Conservation (phyloP, 1,140 invertebrate genomes). For the Calosoma granatense region DNA sequence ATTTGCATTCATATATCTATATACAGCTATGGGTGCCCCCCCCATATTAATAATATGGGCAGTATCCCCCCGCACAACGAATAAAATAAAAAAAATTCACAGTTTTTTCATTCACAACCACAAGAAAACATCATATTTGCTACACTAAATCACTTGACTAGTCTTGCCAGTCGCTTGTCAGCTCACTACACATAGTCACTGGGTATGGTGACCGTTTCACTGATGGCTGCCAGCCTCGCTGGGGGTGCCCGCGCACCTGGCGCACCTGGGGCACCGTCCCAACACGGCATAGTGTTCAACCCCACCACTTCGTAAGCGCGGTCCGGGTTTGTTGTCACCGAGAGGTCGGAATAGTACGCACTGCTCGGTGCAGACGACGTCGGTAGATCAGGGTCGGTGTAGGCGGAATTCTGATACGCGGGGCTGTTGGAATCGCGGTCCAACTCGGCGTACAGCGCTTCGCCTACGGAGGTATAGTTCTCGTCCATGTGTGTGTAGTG, state of each 20-base stretch:
- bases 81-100: no score
- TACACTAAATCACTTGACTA: not conserved
- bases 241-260: constrained; percentile 31
- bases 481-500: constrained; percentile 63
- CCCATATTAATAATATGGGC: no score
- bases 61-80: no score
- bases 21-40: no score
- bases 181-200: constrained; percentile 55
- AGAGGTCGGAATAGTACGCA: constrained; percentile 60
- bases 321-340: constrained; percentile 39
- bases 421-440: constrained; percentile 47
- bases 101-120: no score
- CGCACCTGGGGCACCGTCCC: constrained; percentile 26
- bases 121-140: no score
- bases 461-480: constrained; percentile 42
- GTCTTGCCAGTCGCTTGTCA: no score
- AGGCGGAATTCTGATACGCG: constrained; percentile 59
- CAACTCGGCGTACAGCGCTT: constrained; percentile 57
- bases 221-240: constrained; percentile 51
- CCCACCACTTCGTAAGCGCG: constrained; percentile 46
- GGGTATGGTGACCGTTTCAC: constrained; percentile 46
- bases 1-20: no score
- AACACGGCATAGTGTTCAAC: constrained; percentile 32
- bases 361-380: constrained; percentile 55
- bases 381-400: constrained; percentile 54